phyloP scores from a whole-genome alignment of 1,140 invertebrate species.

The Goniozus legneri region DNA sequence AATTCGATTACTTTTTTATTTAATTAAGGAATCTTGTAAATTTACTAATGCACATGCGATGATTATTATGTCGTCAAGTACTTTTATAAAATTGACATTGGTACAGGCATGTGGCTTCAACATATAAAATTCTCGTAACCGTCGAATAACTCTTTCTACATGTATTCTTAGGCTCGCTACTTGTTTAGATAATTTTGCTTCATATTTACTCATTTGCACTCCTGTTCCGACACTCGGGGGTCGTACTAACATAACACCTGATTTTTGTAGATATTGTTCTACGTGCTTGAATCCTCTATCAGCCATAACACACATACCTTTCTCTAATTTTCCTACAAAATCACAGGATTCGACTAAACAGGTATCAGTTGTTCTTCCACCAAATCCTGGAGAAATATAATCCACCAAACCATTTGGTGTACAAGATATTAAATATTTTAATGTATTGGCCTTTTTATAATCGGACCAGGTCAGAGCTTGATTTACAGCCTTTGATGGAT shows the following conservation, averaged over 20 bases:
- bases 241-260: conserved; percentile 28
- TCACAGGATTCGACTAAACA: conserved; percentile 36
- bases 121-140: conserved; percentile 29
- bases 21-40: conserved; percentile 33
- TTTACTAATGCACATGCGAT: conserved; percentile 32
- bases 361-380: conserved; percentile 38
- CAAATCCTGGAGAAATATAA: conserved; percentile 44
- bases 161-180: conserved; percentile 33
- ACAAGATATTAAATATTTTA: conserved; percentile 51
- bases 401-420: conserved; percentile 48
- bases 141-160: conserved; percentile 31
- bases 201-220: conserved; percentile 17
- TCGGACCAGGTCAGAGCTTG: conserved; percentile 51
- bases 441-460: conserved; percentile 51
- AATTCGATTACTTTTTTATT: conserved; percentile 2
- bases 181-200: conserved; percentile 30
- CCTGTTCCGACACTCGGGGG: conserved; percentile 34
- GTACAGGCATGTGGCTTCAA: conserved; percentile 30
- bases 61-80: conserved; percentile 26
- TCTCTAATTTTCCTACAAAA: conserved; percentile 31
- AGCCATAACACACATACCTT: conserved; percentile 27
- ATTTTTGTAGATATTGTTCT: conserved; percentile 21
- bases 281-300: conserved; percentile 41
- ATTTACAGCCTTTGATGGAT: conserved; percentile 38
- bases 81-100: conserved; percentile 21